Base-by-base conservation (phyloP, 2,888 invertebrate genomes). In the Abrostola tripartita region DNA sequence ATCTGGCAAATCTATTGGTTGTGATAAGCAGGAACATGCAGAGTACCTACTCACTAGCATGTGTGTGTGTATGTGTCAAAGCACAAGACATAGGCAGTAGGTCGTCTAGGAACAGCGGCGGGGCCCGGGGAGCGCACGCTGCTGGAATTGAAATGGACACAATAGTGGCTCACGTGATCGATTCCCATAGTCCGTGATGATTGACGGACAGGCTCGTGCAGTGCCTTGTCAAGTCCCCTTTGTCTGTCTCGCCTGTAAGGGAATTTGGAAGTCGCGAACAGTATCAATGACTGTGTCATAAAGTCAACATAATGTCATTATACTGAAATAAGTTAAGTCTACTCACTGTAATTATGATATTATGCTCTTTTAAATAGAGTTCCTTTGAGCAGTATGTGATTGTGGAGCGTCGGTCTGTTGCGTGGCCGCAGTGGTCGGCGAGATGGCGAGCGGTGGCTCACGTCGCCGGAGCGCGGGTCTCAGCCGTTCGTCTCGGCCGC, bases 381-480 rank as follows among this genome's bases (percentile, higher is more conserved):
- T 10, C 38, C 12, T 2, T 8, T 24, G 24, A 24, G n/a, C n/a
- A n/a, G 24, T 24, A 24, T 24, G 24, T 24, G 24, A 24, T n/a
- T n/a, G 24, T 24, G 24, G 24, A 24, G 24, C 24, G 24, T 24
- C 4, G 24, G 24, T 24, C 24, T 24, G 24, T 24, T 24, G 24
- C 24, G 4, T 67, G 53, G 61, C 52, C 68, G 54, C 63, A 76
- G 74, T 74, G 78, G 73, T 56, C 70, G 60, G 61, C 71, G 66
- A 62, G 44, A 37, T 38, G 62, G 68, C 60, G 67, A 76, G 65
- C 71, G 78, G 67, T 58, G 69, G 58, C 57, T 24, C 66, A 61
- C 61, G 44, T n/a, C 52, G 65, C 74, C 67, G 66, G 66, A 73
- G 58, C 47, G 75, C 79, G 81, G 80, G 81, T 76, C 24, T 4